Evolutionary conservation across 2,797 vertebrate species (phyloP).

Genomic region (Rhynchotus rufescens): DNA sequence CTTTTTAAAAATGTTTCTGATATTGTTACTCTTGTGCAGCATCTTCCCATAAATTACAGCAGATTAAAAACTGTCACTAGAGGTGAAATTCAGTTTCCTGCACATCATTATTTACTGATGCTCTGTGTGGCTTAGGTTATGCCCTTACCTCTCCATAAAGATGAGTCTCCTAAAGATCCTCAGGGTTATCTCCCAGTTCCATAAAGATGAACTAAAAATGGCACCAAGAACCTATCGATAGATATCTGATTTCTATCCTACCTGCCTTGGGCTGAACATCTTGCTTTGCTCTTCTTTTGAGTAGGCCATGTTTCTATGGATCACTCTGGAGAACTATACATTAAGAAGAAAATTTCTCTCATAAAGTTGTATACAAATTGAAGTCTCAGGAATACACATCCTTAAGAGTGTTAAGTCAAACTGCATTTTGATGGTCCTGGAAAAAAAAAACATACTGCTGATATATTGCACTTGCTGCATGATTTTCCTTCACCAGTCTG

Average conservation of each 20-base stretch:
- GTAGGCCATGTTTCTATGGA: background rate
- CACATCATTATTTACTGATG: background rate
- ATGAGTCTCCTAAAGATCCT: background rate
- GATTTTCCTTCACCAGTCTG: background rate
- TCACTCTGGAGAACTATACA: background rate
- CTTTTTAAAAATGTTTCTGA: background rate
- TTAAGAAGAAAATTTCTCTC: background rate
- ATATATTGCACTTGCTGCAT: background rate
- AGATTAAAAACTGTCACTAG: background rate
- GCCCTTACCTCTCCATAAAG: background rate
- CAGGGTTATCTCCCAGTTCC: background rate
- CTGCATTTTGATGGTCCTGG: background rate
- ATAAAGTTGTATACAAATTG: background rate
- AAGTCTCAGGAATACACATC: background rate
- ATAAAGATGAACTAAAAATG: background rate
- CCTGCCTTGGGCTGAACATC: background rate
- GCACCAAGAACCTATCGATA: background rate
- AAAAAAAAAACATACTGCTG: background rate
- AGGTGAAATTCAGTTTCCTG: no score
- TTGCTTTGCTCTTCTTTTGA: background rate
- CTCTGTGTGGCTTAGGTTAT: background rate
- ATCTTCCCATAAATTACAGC: background rate
- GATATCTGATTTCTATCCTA: background rate
- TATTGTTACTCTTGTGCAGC: background rate
- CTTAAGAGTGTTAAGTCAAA: background rate